Conservation (phyloP, 2,113 vertebrate genomes). For the Pampusana beccarii region DNA sequence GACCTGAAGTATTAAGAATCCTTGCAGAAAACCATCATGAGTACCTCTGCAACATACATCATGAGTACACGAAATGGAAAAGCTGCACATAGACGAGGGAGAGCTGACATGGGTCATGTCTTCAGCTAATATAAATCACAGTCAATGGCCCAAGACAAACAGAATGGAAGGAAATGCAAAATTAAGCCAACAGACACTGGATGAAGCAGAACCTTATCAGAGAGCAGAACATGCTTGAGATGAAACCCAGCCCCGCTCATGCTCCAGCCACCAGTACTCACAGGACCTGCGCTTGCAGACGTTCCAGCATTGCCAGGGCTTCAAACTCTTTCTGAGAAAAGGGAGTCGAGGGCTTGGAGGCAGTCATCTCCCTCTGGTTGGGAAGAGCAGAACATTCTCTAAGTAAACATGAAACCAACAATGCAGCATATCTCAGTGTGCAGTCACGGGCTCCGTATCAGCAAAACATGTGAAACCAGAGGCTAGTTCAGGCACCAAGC, state of each 20-base stretch:
- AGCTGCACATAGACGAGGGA: neutral
- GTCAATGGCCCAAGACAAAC: neutral
- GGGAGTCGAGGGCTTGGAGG: slow-evolving; percentile 50
- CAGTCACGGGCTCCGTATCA: neutral
- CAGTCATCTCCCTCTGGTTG: slow-evolving; percentile 71
- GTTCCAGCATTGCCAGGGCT: slow-evolving; percentile 69
- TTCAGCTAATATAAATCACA: neutral
- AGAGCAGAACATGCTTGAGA: neutral
- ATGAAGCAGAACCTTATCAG: neutral
- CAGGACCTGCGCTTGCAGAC: slow-evolving; percentile 79
- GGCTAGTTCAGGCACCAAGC: neutral
- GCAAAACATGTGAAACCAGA: neutral
- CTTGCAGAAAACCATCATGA: neutral
- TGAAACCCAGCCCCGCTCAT: neutral
- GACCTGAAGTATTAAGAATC: neutral
- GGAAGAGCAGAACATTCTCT: slow-evolving; percentile 16
- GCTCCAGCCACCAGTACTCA: slow-evolving; percentile 65
- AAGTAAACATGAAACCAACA: neutral
- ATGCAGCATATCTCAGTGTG: too few species aligned
- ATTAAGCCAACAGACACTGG: neutral
- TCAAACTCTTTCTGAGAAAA: slow-evolving; percentile 75
- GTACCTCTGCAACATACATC: neutral
- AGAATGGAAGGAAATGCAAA: neutral
- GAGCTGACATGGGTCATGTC: neutral
- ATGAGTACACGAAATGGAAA: neutral